Base-by-base conservation (phyloP, 2,888 invertebrate genomes). In the Plagodis dolabraria region DNA sequence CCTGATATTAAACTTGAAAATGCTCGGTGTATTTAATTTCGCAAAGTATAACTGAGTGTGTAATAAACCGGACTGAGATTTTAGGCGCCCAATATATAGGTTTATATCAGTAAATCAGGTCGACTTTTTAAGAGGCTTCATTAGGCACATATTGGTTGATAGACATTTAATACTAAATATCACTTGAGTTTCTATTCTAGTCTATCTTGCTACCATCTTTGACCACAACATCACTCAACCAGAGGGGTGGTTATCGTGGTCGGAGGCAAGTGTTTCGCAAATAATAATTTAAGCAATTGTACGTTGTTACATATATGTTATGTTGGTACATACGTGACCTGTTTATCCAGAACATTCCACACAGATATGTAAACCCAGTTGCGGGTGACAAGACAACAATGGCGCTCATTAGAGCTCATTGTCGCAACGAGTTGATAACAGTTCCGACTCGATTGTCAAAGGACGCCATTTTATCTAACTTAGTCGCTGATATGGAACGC, bases 381-480 rank as follows among this genome's bases (percentile, higher is more conserved):
- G 50, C 50, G 42, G 51, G 7, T 56, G 60, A 53, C 55, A 59
- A 49, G 47, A 62, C 61, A 67, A 63, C 63, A 67, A 66, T 63
- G 57, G 61, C 54, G 51, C 59, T 60, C 60, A 64, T 64, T 65
- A 57, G 48, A 64, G 48, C 64, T 69, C 69, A 71, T 71, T 63
- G 61, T 46, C 65, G 48, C 54, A 47, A 67, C 65, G 73, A 75
- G 74, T 71, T 71, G 70, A 54, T 72, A 64, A 66, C 58, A 38
- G 58, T 70, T 53, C 57, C 62, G 54, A 64, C 64, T 57, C 59
- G 58, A 53, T 70, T 72, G 74, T 79, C 79, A 78, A 78, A 79
- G 72, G 71, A 68, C 56, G 61, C 56, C 65, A 66, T 72, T 77
- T 78, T 65, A 77, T 79, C 79, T 68, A 66, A 57, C 52, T 61